These are phyloP conservation scores for Orthonyx spaldingii DNA, from an alignment of 2,113 vertebrate genomes.

Conservation along the genomic window DNA sequence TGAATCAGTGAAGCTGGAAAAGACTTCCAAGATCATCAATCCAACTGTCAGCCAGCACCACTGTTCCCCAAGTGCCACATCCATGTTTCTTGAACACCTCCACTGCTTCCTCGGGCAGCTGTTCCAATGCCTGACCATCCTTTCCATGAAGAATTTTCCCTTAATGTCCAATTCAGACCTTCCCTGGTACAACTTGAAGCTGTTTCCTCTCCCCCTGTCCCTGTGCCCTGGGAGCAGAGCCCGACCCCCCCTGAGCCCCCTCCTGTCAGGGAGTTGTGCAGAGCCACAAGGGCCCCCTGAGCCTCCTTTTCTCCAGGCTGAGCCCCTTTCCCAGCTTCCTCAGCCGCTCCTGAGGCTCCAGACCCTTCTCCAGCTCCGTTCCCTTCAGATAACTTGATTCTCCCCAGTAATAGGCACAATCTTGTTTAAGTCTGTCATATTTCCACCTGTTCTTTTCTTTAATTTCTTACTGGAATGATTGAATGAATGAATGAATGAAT, in stretches of 20 bases:
- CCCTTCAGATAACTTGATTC: not conserved
- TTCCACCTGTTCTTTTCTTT: not conserved
- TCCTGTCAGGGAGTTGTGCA: not conserved
- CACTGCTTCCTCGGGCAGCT: not conserved
- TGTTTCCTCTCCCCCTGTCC: too few species aligned
- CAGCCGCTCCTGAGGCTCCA: fast-evolving
- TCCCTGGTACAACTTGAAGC: not conserved
- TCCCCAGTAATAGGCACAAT: not conserved
- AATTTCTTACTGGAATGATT: not conserved
- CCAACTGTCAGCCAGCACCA: not conserved
- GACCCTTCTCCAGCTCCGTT: fast-evolving
- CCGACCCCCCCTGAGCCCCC: fast-evolving
- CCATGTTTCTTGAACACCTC: not conserved
- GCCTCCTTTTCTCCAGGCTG: too few species aligned
- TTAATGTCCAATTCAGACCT: not conserved
- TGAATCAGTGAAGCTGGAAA: not conserved
- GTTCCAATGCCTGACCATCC: not conserved
- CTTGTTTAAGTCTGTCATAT: not conserved
- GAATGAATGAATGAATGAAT: not conserved
- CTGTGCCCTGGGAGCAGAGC: not conserved
- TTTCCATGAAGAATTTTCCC: not conserved
- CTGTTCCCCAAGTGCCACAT: not conserved
- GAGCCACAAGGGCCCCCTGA: too few species aligned
- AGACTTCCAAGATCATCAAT: not conserved
- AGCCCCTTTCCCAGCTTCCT: not conserved